A percentile compares a stretch with the other conserved stretches of the same genome.
Conservation (phyloP, 2,113 vertebrate genomes). For the Meriones unguiculatus region DNA sequence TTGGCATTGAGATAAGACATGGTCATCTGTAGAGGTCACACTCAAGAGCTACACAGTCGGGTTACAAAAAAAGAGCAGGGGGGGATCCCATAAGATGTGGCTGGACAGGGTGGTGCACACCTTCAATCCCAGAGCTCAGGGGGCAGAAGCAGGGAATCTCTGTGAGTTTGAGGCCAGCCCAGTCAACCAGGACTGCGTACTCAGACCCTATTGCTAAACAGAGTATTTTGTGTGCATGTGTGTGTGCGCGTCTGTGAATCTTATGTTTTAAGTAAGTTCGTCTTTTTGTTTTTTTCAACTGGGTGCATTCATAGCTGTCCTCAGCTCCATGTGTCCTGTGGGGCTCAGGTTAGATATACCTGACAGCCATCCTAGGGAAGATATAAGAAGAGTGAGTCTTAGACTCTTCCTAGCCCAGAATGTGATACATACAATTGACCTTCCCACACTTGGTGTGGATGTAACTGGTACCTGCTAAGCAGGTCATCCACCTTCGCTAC, state of each 20-base stretch:
- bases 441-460: neutral
- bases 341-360: neutral
- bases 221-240: neutral
- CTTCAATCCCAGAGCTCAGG: neutral
- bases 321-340: neutral
- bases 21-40: neutral
- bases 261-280: neutral
- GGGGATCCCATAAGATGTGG: neutral
- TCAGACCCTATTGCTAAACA: neutral
- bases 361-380: neutral
- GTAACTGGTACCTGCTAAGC: neutral
- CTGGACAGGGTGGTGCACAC: neutral
- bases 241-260: neutral
- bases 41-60: neutral
- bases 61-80: neutral
- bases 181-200: neutral
- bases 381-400: conserved; percentile 9
- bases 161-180: neutral
- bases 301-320: neutral
- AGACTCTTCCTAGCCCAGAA: neutral
- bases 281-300: neutral
- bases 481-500: neutral
- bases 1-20: neutral
- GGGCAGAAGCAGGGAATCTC: neutral
- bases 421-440: neutral